These are phyloP conservation scores for Leptogaster cylindrica DNA, from an alignment of 2,888 invertebrate species.

Conservation along the genomic window DNA sequence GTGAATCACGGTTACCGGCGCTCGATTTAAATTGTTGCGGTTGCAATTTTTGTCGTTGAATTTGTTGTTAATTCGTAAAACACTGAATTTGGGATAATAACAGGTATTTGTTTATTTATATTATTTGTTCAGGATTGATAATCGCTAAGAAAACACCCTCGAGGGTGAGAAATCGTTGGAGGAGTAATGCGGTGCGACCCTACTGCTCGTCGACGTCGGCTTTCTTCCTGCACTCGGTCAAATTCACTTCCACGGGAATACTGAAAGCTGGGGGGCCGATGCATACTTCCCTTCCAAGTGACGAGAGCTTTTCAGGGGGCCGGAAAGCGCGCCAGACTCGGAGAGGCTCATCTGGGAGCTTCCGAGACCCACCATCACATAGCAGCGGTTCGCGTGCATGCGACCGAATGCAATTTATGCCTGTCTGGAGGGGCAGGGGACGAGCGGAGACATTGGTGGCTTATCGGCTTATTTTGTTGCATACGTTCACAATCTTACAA, in stretches of 20 bases:
- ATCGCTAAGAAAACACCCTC: too few species aligned
- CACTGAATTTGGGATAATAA: too few species aligned
- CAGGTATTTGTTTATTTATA: too few species aligned
- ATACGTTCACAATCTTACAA: too few species aligned
- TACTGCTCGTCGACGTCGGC: background rate
- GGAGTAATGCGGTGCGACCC: slow-evolving; percentile 10
- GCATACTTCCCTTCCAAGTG: slow-evolving; percentile 22
- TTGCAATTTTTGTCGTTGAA: too few species aligned
- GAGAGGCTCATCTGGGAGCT: background rate
- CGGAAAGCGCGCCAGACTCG: slow-evolving; percentile 10
- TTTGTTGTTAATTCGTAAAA: too few species aligned
- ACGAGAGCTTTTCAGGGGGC: slow-evolving; percentile 30
- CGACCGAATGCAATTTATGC: background rate
- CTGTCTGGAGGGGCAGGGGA: background rate
- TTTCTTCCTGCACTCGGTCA: slow-evolving; percentile 29
- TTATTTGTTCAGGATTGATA: too few species aligned
- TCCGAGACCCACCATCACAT: background rate
- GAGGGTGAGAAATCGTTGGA: too few species aligned
- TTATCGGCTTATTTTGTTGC: too few species aligned
- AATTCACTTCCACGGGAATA: slow-evolving; percentile 36
- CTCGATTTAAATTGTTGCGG: too few species aligned
- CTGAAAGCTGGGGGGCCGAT: slow-evolving; percentile 33
- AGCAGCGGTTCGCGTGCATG: background rate
- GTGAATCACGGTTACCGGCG: too few species aligned
- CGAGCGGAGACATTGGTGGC: too few species aligned